Percentiles rank a stretch among this genome's conserved stretches.
These are phyloP conservation scores for Bellardia pandia DNA, from an alignment of 2,888 invertebrate species.

Conservation along the genomic window DNA sequence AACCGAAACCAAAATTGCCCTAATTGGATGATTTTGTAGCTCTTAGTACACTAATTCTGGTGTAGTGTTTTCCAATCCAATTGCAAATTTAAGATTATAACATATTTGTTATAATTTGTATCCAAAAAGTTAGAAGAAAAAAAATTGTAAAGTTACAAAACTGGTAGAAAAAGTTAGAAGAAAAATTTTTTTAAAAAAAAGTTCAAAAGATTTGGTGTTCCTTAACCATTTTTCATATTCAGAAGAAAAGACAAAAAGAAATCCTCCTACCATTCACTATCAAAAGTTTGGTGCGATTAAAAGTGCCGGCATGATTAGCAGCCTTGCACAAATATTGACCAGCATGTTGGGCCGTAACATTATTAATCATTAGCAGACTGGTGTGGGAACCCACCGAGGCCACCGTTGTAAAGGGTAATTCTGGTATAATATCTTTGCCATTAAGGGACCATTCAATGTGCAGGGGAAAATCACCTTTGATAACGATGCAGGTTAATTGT, in stretches of 20 bases:
- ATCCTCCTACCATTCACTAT: conserved; percentile 86
- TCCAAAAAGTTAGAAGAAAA: neutral
- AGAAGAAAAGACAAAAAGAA: conserved; percentile 1
- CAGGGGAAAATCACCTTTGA: conserved; percentile 89
- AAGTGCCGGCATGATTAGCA: conserved; percentile 86
- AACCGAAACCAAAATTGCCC: too few relatives aligned
- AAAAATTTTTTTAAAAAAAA: conserved; percentile 5
- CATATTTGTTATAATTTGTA: neutral
- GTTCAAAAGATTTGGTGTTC: conserved; percentile 12
- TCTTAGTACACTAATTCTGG: neutral
- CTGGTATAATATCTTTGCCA: conserved; percentile 74
- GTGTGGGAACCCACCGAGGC: conserved; percentile 82
- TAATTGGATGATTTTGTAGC: too few relatives aligned
- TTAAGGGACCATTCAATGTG: conserved; percentile 86
- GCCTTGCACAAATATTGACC: conserved; percentile 87
- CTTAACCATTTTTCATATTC: conserved; percentile 7
- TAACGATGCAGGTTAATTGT: conserved; percentile 93
- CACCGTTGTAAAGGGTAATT: conserved; percentile 78
- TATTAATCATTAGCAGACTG: conserved; percentile 87
- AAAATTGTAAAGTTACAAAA: neutral
- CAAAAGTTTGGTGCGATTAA: conserved; percentile 85
- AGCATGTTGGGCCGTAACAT: conserved; percentile 86
- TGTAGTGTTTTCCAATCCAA: neutral
- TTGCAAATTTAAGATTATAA: neutral
- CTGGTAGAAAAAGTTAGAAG: neutral